Conservation (phyloP, 2,797 vertebrate species). For the Macropus fuliginosus region DNA sequence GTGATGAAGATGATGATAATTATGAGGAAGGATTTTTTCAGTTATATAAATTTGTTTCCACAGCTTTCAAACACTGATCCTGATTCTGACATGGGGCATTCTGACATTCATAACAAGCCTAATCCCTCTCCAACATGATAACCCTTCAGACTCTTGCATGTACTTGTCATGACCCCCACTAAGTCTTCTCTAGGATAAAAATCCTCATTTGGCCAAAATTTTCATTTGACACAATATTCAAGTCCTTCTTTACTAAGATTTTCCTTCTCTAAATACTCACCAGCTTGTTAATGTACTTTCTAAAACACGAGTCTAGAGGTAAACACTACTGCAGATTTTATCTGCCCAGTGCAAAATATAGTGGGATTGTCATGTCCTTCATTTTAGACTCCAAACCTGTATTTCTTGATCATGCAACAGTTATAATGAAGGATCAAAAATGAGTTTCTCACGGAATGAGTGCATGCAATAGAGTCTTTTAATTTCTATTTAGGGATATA, state of each 20-base stretch:
- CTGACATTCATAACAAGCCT: neutral
- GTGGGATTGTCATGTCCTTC: too few relatives aligned
- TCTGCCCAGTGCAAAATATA: too few relatives aligned
- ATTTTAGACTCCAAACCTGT: neutral
- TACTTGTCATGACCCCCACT: neutral
- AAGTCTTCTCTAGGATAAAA: neutral
- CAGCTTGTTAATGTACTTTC: neutral
- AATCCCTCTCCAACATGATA: neutral
- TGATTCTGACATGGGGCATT: neutral
- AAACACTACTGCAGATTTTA: neutral
- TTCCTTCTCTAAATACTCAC: neutral
- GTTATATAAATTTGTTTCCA: neutral
- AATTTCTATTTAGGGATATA: too few relatives aligned
- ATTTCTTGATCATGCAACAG: neutral
- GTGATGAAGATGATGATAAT: too few relatives aligned
- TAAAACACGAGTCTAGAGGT: neutral
- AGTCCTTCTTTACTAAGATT: neutral
- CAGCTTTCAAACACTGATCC: neutral
- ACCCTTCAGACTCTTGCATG: neutral
- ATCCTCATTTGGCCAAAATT: neutral
- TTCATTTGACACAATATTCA: neutral
- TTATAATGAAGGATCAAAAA: neutral
- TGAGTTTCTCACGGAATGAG: too few relatives aligned
- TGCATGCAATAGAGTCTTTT: too few relatives aligned
- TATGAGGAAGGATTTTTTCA: neutral